These are phyloP conservation scores for Sylvia borin DNA, from an alignment of 2,797 vertebrate species.

Conservation along the genomic window DNA sequence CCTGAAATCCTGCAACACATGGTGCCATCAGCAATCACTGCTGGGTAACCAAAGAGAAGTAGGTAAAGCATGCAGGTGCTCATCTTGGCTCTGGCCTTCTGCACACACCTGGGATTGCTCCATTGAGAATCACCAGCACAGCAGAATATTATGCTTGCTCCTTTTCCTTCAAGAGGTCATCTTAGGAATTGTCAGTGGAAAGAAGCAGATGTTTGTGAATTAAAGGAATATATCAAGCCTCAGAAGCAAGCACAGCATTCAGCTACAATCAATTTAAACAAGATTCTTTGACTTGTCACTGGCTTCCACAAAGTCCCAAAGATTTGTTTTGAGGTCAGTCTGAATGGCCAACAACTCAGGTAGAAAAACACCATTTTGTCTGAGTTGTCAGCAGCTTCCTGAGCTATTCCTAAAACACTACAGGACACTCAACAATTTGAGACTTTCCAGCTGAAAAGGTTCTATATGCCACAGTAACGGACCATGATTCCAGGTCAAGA, in stretches of 20 bases:
- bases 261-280: background rate
- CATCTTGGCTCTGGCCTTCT: background rate
- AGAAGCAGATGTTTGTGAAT: background rate
- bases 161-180: background rate
- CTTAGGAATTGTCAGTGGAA: background rate
- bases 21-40: background rate
- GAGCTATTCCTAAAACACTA: background rate
- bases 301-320: background rate
- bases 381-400: background rate
- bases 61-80: background rate
- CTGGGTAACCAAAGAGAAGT: background rate
- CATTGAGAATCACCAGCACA: background rate
- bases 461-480: background rate
- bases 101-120: background rate
- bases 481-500: background rate
- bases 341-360: background rate
- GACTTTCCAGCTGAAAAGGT: slow-evolving; percentile 2
- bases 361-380: slow-evolving; percentile 31
- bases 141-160: background rate
- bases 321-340: background rate
- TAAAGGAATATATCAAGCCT: background rate
- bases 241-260: background rate
- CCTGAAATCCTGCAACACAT: background rate
- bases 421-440: background rate
- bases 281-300: slow-evolving; percentile 10